Evolutionary conservation across 2,113 vertebrate species (phyloP), one percentile per base, ranked within the genome.

Genomic region (Grus americana): DNA sequence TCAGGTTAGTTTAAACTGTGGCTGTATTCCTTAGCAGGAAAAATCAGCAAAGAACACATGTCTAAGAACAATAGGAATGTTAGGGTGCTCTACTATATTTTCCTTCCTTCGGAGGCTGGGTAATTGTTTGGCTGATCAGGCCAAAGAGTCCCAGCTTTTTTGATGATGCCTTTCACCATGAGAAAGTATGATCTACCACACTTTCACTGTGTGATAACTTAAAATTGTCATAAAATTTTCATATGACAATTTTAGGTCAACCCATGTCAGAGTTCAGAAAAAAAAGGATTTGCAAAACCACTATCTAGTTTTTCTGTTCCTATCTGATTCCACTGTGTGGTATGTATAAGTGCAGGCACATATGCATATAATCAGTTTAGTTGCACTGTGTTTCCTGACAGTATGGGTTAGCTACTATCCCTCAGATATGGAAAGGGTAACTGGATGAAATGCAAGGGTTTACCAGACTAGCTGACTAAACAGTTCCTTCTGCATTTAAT

Each of bases 401-500:
- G 22, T 18, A 23, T 71, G 57, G n/a, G n/a, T 71, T 72, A 89
- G 70, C 47, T 52, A 57, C 50, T 72, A 27, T 26, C 49, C 32
- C 49, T 91, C 70, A 89, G 52, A 81, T 54, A 79, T 38, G 50
- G 42, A 67, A 73, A 92, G 24, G 44, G 63, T 71, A 59, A 55
- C 79, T 59, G 62, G 30, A 66, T 90, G 79, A 90, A 92, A 90
- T 79, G 44, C 27, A 86, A 36, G 62, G n/a, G 30, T 85, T 88
- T 95, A 80, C 47, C 46, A 92, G 62, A 74, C 42, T 65, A 92
- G 79, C 88, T 95, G 93, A 86, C 90, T 83, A 83, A 94, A 90
- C 50, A 70, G 42, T 76, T 96, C 54, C 55, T 76, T 93, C 72
- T 86, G 55, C 62, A 30, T 88, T 96, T 93, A 88, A 94, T 76